A percentile compares a stretch with the other conserved stretches of the same genome.
phyloP scores from a whole-genome alignment of 92 coral and sea anemone genomes.

The Hydrozoanthus gracilis region DNA sequence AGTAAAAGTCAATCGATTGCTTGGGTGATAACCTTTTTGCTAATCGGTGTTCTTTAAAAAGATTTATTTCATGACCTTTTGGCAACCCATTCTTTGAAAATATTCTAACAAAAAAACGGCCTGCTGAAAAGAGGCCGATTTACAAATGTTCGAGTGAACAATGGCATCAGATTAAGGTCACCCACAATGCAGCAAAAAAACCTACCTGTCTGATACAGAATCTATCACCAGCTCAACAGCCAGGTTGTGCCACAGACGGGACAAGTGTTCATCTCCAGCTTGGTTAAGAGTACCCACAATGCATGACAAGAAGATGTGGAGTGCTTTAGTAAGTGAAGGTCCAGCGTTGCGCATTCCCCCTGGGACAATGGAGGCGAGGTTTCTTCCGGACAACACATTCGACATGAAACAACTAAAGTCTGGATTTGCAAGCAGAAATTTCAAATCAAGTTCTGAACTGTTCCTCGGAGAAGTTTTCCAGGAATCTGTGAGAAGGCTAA shows the following conservation, averaged over 20 bases:
- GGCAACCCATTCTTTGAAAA: too few relatives aligned
- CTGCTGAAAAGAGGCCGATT: background rate
- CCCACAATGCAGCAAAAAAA: background rate
- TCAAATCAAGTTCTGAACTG: background rate
- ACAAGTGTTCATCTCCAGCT: conserved; percentile 6
- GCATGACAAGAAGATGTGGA: conserved; percentile 34
- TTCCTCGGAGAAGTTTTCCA: background rate
- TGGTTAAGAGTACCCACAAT: conserved; percentile 9
- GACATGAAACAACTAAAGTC: conserved; percentile 13
- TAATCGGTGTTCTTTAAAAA: too few relatives aligned
- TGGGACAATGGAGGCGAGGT: background rate
- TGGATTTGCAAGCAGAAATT: background rate
- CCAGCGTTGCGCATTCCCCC: conserved; percentile 23
- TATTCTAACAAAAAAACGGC: too few relatives aligned
- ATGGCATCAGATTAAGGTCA: background rate
- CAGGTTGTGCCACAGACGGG: conserved; percentile 29
- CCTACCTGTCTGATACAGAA: conserved; percentile 41
- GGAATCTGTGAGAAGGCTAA: conserved; percentile 24
- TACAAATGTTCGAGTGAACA: background rate
- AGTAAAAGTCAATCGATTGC: too few relatives aligned
- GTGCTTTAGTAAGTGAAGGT: conserved; percentile 25
- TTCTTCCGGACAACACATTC: conserved; percentile 29
- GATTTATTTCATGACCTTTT: too few relatives aligned
- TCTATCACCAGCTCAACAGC: conserved; percentile 33
- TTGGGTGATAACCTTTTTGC: too few relatives aligned